These are phyloP conservation scores for Cnemophilus loriae DNA, from an alignment of 2,113 vertebrate genomes.

Conservation along the genomic window DNA sequence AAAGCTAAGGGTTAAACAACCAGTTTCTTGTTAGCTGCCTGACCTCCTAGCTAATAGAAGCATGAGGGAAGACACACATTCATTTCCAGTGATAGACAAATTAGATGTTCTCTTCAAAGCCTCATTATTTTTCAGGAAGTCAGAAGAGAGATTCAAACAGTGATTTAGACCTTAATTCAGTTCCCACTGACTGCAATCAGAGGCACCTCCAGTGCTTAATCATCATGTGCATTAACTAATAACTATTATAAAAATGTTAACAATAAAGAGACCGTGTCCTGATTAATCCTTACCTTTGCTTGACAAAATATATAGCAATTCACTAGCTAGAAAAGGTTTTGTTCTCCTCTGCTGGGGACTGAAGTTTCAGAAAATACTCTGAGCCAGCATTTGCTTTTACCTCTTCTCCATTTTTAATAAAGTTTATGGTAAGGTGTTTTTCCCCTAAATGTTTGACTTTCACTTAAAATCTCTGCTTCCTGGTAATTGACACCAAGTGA, in stretches of 20 bases:
- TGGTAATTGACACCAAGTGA: neutral
- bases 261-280: neutral
- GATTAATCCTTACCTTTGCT: slow-evolving; percentile 1
- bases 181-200: slow-evolving; percentile 38
- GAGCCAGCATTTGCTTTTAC: neutral
- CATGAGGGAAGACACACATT: neutral
- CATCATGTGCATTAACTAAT: slow-evolving; percentile 14
- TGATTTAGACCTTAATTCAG: slow-evolving; percentile 36
- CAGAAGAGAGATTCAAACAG: slow-evolving; percentile 37
- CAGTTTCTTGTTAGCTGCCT: neutral
- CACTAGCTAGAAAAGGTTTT: neutral
- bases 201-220: slow-evolving; percentile 25
- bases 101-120: neutral
- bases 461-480: neutral
- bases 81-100: slow-evolving; percentile 5
- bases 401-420: neutral
- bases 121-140: slow-evolving; percentile 52
- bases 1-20: neutral
- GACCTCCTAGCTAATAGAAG: neutral
- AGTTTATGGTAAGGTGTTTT: neutral
- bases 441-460: neutral
- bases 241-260: slow-evolving; percentile 47
- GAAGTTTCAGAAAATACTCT: neutral
- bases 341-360: neutral
- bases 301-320: neutral